Base-by-base conservation (phyloP, 2,797 vertebrate species). In the Eurystomus glaucurus region DNA sequence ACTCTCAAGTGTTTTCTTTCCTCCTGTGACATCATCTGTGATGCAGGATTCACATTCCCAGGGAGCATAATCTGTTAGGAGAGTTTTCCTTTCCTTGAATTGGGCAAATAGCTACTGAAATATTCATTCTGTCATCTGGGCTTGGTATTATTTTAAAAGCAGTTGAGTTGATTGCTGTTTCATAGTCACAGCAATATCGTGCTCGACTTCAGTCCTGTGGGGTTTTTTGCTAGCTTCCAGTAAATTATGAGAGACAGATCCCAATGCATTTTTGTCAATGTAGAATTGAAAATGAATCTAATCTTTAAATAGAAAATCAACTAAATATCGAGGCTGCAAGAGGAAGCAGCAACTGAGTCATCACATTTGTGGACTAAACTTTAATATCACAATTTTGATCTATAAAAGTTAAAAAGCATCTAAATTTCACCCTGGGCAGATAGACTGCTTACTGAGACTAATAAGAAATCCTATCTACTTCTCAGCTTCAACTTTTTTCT, bases 401-500 rank as follows among this genome's bases (percentile, higher is more conserved):
- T 93, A 48, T 57, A 68, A 60, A 94, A 93, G 48, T 87, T 55
- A 74, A 91, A 90, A 91, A 80, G 11, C 45, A 94, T 50, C 75
- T 82, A 80, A 60, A 93, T 93, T 95, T 93, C 64, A 46, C 65
- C 60, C 37, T 71, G 21, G 29, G 43, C 68, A 92, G 68, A 82
- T 88, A 91, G 61, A 64, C 61, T 85, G 19, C 81, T 94, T 94
- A 89, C 83, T 92, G 85, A 87, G 55, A 65, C 55, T 90, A 85
- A 82, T 76, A 84, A 85, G 79, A 89, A 94, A 84, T 86, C 80
- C 65, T 92, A 5, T 90, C 86, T 93, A 50, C 31, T 85, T 89
- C 76, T 95, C 95, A 96, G 69, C 88, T 92, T 86, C 81, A 93
- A 93, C 55, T 91, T 93, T 81, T 41, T 88, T 45, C 72, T 82